Evolutionary conservation across 2,113 vertebrate genomes (phyloP), one percentile per base, ranked within the genome.

Genomic region (Solea solea): DNA sequence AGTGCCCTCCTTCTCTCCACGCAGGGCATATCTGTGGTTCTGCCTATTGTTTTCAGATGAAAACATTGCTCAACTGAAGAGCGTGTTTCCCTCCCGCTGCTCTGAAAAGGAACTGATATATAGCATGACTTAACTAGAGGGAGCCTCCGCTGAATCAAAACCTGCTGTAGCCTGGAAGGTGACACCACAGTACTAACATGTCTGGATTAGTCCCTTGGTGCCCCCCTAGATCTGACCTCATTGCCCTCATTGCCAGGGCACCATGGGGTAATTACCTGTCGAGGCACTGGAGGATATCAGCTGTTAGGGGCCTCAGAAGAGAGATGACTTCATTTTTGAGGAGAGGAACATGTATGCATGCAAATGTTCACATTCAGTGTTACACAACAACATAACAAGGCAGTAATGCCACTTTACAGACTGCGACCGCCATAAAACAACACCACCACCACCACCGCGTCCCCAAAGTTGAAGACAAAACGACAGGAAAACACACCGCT

Each of bases 21-120:
- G 60, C 11, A n/a, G 8, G 42, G 61, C 82, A 74, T 75, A 61
- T 76, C 69, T 82, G 76, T 55, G 65, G 80, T 73, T 74, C 46
- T 64, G 76, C 64, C 82, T 73, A 61, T 91, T 90, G 86, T 86
- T 86, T 84, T 78, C 48, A 13, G 55, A 62, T 61, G 52, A 83
- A 79, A 84, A 78, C 64, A 78, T 74, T 77, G 48, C 73, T 74
- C 55, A 76, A 70, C 73, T 70, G 64, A 71, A 82, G 64, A 75
- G 71, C 60, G 56, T 51, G 66, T 72, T 86, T 81, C 56, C 73
- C 83, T 76, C 80, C 64, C 64, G 72, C 64, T 77, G 75, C 68
- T 64, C 40, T 12, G 74, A 52, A 89, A 69, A 83, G 83, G 59
- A 45, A 62, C 61, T 51, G 48, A 69, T 69, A 53, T 88, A 61